Conservation (phyloP, 2,113 vertebrate genomes). For the Meles meles region DNA sequence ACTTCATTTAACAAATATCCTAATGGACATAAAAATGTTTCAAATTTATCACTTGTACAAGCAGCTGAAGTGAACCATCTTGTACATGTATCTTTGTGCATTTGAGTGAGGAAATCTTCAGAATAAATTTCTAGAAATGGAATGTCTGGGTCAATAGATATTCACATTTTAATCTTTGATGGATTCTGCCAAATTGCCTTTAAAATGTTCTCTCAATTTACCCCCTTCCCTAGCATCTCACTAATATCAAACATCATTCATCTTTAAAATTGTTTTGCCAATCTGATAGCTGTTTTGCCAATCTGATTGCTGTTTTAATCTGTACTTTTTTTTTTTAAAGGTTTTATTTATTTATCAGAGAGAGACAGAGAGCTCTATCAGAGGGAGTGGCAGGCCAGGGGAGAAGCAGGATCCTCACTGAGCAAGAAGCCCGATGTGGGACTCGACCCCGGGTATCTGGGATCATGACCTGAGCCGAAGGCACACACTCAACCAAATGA, state of each 20-base stretch:
- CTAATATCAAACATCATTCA: neutral
- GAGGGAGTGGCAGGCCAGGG: no score
- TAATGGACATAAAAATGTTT: neutral
- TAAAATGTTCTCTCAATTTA: neutral
- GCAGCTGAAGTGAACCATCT: neutral
- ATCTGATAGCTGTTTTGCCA: neutral
- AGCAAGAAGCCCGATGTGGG: no score
- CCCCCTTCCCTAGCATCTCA: neutral
- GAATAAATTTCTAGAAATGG: slow-evolving; percentile 8
- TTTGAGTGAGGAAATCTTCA: neutral
- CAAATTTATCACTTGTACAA: neutral
- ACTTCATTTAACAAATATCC: neutral
- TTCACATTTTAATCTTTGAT: slow-evolving; percentile 8
- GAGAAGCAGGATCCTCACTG: no score
- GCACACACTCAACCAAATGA: no score
- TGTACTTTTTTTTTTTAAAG: neutral
- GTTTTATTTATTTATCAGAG: no score
- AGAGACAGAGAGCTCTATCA: no score
- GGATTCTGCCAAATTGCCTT: slow-evolving; percentile 13
- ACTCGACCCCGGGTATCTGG: no score
- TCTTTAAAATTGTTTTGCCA: neutral
- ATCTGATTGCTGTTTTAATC: neutral
- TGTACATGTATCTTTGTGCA: neutral
- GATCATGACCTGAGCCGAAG: no score
- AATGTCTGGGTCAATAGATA: neutral